Evolutionary conservation across 2,797 vertebrate species (phyloP).

Genomic region (Cynodonichthys magdalenae): DNA sequence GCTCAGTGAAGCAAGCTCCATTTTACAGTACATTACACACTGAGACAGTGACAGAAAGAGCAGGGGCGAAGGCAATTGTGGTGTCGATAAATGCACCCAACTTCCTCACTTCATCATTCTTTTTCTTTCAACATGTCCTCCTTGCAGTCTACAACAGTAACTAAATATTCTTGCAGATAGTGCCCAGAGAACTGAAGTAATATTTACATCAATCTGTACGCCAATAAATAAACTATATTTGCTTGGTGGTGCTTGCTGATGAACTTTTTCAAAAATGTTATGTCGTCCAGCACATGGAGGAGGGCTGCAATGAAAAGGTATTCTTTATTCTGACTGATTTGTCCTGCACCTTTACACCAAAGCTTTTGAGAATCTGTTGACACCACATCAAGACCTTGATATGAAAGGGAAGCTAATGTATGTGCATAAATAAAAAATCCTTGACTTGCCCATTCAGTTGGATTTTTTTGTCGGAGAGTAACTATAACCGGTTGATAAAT

Average conservation of each 20-base stretch:
- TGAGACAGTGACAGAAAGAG: conserved; percentile 75
- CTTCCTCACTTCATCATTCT: conserved; percentile 65
- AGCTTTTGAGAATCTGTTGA: conserved; percentile 20
- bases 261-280: conserved; percentile 2
- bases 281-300: conserved; percentile 3
- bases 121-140: conserved; percentile 56
- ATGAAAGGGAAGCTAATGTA: conserved; percentile 46
- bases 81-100: conserved; percentile 68
- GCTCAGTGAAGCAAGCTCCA: conserved; percentile 74
- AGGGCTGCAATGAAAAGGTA: neutral
- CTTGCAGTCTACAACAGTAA: conserved; percentile 34
- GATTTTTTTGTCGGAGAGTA: conserved; percentile 60
- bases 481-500: conserved; percentile 76
- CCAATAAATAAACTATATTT: neutral
- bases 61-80: conserved; percentile 59
- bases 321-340: neutral
- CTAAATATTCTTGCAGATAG: conserved; percentile 35
- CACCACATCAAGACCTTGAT: conserved; percentile 56
- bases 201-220: conserved; percentile 16
- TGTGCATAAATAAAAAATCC: conserved; percentile 72
- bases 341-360: conserved; percentile 5
- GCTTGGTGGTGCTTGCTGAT: neutral
- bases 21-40: conserved; percentile 81
- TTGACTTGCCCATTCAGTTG: conserved; percentile 50
- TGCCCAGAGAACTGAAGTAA: conserved; percentile 16